A percentile compares a stretch with the other conserved stretches of the same genome.
Conservation (phyloP, 2,888 invertebrate species). For the Trisateles emortualis region DNA sequence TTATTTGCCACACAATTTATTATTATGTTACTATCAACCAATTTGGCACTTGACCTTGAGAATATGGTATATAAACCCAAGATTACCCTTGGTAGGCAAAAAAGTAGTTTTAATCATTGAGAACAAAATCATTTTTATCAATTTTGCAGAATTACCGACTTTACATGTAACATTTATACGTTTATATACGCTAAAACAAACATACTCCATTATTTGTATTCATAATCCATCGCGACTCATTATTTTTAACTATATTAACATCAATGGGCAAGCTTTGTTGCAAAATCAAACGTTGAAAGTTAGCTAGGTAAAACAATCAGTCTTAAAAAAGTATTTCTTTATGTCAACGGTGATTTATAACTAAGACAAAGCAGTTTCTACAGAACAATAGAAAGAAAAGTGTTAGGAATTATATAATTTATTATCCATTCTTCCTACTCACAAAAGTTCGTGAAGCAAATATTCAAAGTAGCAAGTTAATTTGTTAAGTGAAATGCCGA, state of each 20-base stretch:
- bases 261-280: conserved; percentile 7
- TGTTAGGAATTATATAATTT: neutral
- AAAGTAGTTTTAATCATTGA: too few relatives aligned
- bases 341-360: conserved; percentile 5
- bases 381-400: neutral
- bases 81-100: too few relatives aligned
- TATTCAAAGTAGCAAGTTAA: neutral
- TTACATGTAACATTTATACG: conserved; percentile 7
- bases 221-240: conserved; percentile 65
- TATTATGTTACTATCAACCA: too few relatives aligned
- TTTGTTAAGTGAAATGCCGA: neutral
- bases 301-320: conserved; percentile 45
- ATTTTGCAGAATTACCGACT: conserved; percentile 15
- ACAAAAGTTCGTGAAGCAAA: neutral
- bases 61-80: too few relatives aligned
- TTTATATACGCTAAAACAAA: conserved; percentile 24
- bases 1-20: too few relatives aligned
- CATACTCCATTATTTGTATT: conserved; percentile 44
- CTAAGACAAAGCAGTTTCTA: conserved; percentile 1
- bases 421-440: neutral
- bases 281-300: conserved; percentile 18
- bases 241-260: conserved; percentile 25
- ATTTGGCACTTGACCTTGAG: too few relatives aligned
- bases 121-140: neutral
- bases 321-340: conserved; percentile 46